Evolutionary conservation across 2,113 vertebrate genomes (phyloP), one percentile per base, ranked within the genome.

Genomic region (Urocynchramus pylzowi): DNA sequence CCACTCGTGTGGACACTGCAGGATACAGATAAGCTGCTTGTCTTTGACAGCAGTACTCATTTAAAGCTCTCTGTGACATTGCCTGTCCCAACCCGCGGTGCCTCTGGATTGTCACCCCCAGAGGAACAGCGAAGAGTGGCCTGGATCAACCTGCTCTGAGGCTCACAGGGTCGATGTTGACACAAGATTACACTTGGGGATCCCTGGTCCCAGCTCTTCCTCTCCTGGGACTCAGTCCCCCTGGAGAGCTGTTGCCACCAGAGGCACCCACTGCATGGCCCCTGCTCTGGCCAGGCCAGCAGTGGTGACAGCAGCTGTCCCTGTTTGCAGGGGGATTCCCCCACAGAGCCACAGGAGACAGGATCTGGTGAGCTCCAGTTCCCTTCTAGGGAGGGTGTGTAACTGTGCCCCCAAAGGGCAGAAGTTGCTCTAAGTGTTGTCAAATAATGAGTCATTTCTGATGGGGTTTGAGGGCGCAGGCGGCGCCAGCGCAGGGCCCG

Each of bases 361-460:
- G 42, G 20, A 28, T 13, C 45, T 59, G 75, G 19, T 22, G 33
- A 39, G 30, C 12, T 67, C 22, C 37, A 15, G 33, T 13, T 68
- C 33, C 4, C 42, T 49, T 26, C 31, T 26, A 27, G 53, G 0
- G 0, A 47, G 75, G 87, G 68, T 16, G 85, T 77, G 60, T 76
- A 7, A 41, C 54, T 61, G 67, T 80, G 73, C 37, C 37, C 68
- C 59, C 30, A 19, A 30, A 92, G 92, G 71, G 60, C 61, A 89
- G 61, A 86, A 94, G 79, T 59, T 84, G n/a, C 16, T 76, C 50
- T 21, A 13, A 33, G 39, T 53, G 27, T 23, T 41, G 60, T 80
- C 76, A 80, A 60, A 67, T 50, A 84, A 35, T 92, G 95, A 92
- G 47, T 94, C 95, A 96, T 2, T 10, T 45, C n/a, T 88, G 95